Base-by-base conservation (phyloP, 2,888 invertebrate species). In the Catocala sponsa region DNA sequence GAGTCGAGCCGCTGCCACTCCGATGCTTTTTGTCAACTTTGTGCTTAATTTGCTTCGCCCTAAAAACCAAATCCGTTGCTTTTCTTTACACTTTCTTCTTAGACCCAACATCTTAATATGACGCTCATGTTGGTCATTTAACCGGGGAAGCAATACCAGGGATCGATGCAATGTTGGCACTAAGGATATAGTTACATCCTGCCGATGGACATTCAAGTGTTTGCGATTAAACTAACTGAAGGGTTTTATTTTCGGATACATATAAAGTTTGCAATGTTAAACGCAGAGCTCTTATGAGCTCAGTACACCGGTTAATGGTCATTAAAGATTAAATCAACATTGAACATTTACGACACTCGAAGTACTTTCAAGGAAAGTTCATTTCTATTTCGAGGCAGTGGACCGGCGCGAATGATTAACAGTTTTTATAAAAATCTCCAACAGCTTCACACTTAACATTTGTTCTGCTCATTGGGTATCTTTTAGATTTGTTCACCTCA, bases 41-140 rank as follows among this genome's bases (percentile, higher is more conserved):
- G 87, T 84, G 83, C 88, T 85, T 91, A 89, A 91, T 92, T 90
- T 85, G 82, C 83, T 87, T 80, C 82, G 89, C 80, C 83, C 85
- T 81, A 82, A 84, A 82, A 80, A 81, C 78, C 72, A 68, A 60
- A 65, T 59, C 52, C 60, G 60, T 70, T 69, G 68, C 64, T 71
- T 81, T 82, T 83, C 74, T 76, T 70, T 63, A 72, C 71, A 65
- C 77, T 82, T 82, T 81, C 72, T 74, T 70, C 60, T 60, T 59
- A 67, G 58, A 38, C 48, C 65, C 55, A 64, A 64, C 11, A 13
- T 43, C 11, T 25, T 56, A 55, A 48, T 15, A 10, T 53, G 50
- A 13, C 5, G 33, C 55, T 55, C 11, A 52, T 52, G 54, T 49
- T 62, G 60, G 48, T 50, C 59, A 66, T 51, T 46, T 56, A 59